These are phyloP conservation scores for Polydrusus pterygomalis DNA, from an alignment of 2,888 invertebrate genomes.

Conservation along the genomic window DNA sequence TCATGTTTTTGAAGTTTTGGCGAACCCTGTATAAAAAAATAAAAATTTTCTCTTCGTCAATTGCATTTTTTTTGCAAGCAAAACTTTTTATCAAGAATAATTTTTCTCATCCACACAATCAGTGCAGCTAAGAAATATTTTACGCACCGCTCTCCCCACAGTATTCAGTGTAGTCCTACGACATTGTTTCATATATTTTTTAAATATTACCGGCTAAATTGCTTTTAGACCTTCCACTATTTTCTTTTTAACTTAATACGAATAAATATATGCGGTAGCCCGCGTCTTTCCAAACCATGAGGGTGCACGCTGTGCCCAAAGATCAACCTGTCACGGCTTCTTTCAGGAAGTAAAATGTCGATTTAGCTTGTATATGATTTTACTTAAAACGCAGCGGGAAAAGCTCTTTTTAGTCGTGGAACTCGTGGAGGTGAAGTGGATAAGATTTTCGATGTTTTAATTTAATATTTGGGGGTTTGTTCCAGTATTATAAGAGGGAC, in stretches of 20 bases:
- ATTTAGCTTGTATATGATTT: constrained; percentile 66
- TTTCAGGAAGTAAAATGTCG: constrained; percentile 65
- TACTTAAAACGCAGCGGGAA: constrained; percentile 63
- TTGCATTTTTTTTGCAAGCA: too few relatives aligned
- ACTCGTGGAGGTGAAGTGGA: constrained; percentile 56
- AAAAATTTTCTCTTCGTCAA: too few relatives aligned
- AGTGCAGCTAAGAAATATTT: too few relatives aligned
- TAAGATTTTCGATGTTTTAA: constrained; percentile 47
- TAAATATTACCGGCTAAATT: not conserved
- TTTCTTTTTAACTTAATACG: constrained; percentile 21
- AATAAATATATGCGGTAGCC: constrained; percentile 24
- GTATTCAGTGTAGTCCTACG: not conserved
- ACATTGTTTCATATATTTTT: not conserved
- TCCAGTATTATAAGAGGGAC: not conserved
- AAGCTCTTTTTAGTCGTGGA: constrained; percentile 61
- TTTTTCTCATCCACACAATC: too few relatives aligned
- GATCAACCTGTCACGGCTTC: constrained; percentile 66
- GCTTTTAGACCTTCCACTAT: not conserved
- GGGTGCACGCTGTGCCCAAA: constrained; percentile 65
- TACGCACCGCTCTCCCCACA: too few relatives aligned
- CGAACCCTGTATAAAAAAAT: too few relatives aligned
- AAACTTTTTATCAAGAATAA: too few relatives aligned
- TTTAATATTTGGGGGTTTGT: constrained; percentile 33
- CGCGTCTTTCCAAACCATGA: constrained; percentile 41
- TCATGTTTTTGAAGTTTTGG: too few relatives aligned